phyloP scores from a whole-genome alignment of 2,113 vertebrate species.

The Pygoscelis adeliae region DNA sequence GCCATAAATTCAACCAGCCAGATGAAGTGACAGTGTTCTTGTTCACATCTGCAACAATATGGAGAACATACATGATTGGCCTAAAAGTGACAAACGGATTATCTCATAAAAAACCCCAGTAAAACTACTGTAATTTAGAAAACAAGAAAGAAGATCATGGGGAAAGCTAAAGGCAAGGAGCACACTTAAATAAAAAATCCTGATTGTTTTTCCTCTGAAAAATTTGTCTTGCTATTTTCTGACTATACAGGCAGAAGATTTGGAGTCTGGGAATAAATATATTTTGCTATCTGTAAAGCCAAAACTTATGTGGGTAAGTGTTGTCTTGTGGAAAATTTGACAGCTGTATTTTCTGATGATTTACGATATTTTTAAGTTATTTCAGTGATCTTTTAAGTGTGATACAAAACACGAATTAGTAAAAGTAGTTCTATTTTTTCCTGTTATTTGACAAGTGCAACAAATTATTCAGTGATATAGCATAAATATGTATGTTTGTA shows the following conservation, averaged over 20 bases:
- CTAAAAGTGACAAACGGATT: neutral
- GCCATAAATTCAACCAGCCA: neutral
- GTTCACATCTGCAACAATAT: neutral
- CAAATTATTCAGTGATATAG: neutral
- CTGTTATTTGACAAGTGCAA: neutral
- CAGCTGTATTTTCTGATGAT: neutral
- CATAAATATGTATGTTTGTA: neutral
- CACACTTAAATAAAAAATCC: neutral
- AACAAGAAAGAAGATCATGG: neutral
- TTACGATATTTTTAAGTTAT: neutral
- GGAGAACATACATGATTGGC: fast-evolving
- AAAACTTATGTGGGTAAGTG: neutral
- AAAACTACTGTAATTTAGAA: neutral
- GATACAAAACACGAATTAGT: neutral
- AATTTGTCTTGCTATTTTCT: neutral
- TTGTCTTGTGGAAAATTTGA: neutral
- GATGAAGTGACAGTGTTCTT: neutral
- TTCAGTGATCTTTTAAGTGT: neutral
- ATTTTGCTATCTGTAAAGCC: neutral
- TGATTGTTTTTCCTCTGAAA: neutral
- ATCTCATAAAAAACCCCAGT: neutral
- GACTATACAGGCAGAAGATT: neutral
- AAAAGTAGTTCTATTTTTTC: neutral
- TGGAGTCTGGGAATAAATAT: neutral
- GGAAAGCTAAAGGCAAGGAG: neutral